Base-by-base conservation (phyloP, 2,797 vertebrate genomes). In the Catharus ustulatus region DNA sequence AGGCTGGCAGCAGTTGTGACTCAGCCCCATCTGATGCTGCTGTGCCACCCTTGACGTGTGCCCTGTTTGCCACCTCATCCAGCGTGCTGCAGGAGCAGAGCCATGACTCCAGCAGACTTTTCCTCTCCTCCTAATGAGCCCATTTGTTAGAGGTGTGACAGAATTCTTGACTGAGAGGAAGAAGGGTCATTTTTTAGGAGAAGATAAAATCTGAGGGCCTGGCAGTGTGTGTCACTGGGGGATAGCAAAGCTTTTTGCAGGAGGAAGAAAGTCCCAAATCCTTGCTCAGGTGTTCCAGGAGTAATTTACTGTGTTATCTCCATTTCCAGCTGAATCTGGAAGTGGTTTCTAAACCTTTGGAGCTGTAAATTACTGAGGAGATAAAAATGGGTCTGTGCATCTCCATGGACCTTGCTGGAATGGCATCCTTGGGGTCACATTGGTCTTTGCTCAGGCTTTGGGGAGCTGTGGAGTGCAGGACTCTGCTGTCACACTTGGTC, bases 101-200 rank as follows among this genome's bases (percentile, higher is more conserved):
- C 4, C 24, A 57, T 68, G 87, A 19, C 74, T 88, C 42, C 63
- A 75, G 26, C 80, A 36, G 80, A 76, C 36, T 84, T 46, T 38
- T 88, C 36, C 49, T 83, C 54, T 86, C 2, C 75, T 71, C 76
- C 13, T 87, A 91, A 84, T 15, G 76, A 95, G 93, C 80, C 48
- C 48, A 14, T 93, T 95, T 73, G n/a, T 90, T 94, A 93, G 63
- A 84, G 45, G 23, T 62, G 84, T 66, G 74, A 42, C 79, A 75
- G 84, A 45, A n/a, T 42, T 77, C 86, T 73, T 89, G 84, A 24
- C 45, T 34, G 68, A 84, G 62, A 51, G n/a, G 45, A 63, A 84
- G 66, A 77, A 68, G 36, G 76, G 81, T 68, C 29, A 14, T 83
- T 75, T 80, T 63, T 77, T 46, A 69, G 29, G 27, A 40, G 48